phyloP scores from a whole-genome alignment of 2,888 invertebrate species.

The Tholera decimalis region DNA sequence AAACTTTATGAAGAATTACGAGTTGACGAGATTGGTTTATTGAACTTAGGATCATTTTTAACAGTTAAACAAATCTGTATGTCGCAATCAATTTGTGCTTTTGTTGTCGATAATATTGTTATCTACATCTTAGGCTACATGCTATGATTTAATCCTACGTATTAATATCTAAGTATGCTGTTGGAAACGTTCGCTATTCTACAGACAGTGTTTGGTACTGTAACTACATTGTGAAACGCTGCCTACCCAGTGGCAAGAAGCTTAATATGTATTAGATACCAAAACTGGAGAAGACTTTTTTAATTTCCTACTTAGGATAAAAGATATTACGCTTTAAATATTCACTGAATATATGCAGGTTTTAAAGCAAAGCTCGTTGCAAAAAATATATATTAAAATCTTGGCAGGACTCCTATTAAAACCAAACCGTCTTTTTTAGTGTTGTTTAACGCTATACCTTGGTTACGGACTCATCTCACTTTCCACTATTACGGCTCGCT shows the following conservation, averaged over 20 bases:
- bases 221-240: background rate
- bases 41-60: constrained; percentile 1
- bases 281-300: background rate
- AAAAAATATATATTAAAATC: constrained; percentile 13
- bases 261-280: background rate
- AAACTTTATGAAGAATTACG: constrained; percentile 23
- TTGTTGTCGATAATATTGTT: constrained; percentile 44
- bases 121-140: constrained; percentile 18
- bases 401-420: constrained; percentile 39
- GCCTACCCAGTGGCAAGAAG: background rate
- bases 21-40: constrained; percentile 3
- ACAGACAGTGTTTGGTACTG: background rate
- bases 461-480: constrained; percentile 56
- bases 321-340: background rate
- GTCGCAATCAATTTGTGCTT: constrained; percentile 46
- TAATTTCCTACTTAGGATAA: background rate
- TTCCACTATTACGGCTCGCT: constrained; percentile 52
- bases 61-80: constrained; percentile 38
- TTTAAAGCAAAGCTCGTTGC: constrained; percentile 4
- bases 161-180: constrained; percentile 57
- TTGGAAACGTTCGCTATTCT: constrained; percentile 24
- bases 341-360: background rate
- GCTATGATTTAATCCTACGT: constrained; percentile 40
- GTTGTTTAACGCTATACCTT: constrained; percentile 48
- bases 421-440: constrained; percentile 51